Percentiles rank a stretch among this genome's conserved stretches.
phyloP scores from a whole-genome alignment of 2,888 invertebrate genomes.

The Bugulina stolonifera region DNA sequence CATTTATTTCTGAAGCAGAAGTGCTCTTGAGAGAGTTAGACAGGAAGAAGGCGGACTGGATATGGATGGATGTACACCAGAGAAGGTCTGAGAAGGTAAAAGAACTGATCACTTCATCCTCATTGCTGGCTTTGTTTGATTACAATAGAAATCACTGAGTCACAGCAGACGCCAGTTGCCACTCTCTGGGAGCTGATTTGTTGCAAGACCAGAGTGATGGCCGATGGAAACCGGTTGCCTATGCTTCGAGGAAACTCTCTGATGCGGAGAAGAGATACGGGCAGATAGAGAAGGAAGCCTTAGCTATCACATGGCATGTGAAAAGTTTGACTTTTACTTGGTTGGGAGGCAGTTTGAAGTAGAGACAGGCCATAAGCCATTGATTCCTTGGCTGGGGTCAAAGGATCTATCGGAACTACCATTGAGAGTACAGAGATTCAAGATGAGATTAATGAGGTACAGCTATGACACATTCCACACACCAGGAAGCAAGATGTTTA shows the following conservation, averaged over 20 bases:
- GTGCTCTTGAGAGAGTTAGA: background rate
- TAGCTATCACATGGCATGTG: no score
- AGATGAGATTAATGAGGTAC: no score
- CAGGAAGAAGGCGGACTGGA: background rate
- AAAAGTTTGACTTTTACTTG: no score
- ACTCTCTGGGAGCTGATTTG: background rate
- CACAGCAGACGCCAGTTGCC: background rate
- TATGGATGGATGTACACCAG: background rate
- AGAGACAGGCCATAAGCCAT: background rate
- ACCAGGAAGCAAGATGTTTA: background rate
- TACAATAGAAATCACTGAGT: background rate
- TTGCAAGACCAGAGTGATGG: background rate
- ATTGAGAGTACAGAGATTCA: constrained; percentile 1
- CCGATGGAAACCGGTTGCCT: background rate
- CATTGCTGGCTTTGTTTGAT: constrained; percentile 1
- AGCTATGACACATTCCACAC: background rate
- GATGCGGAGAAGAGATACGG: background rate
- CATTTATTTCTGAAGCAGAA: constrained; percentile 38
- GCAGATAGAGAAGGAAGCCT: no score
- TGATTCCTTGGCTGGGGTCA: background rate
- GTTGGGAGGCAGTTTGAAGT: background rate
- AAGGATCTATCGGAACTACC: background rate
- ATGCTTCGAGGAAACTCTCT: background rate
- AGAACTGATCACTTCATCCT: background rate
- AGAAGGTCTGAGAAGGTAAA: background rate